phyloP scores from a whole-genome alignment of 2,797 vertebrate genomes.

The Mergus octosetaceus region DNA sequence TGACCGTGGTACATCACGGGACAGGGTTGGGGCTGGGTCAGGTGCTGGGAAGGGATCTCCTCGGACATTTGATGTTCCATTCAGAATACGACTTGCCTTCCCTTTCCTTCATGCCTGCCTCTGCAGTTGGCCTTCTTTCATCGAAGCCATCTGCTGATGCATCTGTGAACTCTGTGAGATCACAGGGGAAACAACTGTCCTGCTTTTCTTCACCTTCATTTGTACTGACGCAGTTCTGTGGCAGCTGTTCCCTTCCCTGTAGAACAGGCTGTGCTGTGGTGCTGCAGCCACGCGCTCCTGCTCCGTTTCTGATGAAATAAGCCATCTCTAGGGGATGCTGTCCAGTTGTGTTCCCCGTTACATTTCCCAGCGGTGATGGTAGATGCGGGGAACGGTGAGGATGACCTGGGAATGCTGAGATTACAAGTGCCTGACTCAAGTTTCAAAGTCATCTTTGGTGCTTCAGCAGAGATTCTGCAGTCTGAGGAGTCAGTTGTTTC shows the following conservation, averaged over 20 bases:
- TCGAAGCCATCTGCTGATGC: slow-evolving; percentile 56
- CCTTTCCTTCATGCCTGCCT: slow-evolving; percentile 4
- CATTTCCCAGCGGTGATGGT: neutral
- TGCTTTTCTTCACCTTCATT: slow-evolving; percentile 69
- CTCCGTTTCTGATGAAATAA: neutral
- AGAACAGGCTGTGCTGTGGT: neutral
- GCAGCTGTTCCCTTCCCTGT: slow-evolving; percentile 44
- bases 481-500: neutral
- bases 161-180: slow-evolving; percentile 47
- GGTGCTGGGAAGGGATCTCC: neutral
- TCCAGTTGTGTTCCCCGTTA: rapidly evolving
- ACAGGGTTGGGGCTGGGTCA: neutral
- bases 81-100: neutral
- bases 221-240: slow-evolving; percentile 32
- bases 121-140: slow-evolving; percentile 51
- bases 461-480: neutral
- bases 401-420: neutral
- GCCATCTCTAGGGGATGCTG: neutral
- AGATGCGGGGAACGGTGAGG: neutral
- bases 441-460: neutral
- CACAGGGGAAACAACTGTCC: slow-evolving; percentile 60
- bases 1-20: neutral
- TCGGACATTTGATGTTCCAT: neutral
- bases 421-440: neutral
- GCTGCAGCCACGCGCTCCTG: neutral